These are phyloP conservation scores for Hypocryptadius cinnamomeus DNA, from an alignment of 2,113 vertebrate species.

Conservation along the genomic window DNA sequence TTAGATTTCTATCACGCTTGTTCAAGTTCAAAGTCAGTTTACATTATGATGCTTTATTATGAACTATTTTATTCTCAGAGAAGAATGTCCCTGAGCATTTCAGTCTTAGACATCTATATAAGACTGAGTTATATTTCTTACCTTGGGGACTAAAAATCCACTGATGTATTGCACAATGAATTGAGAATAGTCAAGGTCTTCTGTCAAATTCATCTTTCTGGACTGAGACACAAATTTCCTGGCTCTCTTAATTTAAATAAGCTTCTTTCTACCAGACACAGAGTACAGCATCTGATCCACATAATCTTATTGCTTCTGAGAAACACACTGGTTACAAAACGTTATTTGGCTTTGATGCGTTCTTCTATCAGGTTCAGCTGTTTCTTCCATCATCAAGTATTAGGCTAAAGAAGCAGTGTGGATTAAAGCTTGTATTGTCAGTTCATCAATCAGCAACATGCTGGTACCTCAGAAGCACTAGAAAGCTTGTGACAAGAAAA, in stretches of 20 bases:
- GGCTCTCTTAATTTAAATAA: background rate
- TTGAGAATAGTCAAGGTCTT: conserved; percentile 46
- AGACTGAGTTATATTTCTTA: background rate
- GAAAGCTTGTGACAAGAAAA: background rate
- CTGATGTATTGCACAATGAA: conserved; percentile 69
- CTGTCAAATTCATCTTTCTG: background rate
- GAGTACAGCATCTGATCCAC: background rate
- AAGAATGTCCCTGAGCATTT: background rate
- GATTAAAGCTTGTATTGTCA: background rate
- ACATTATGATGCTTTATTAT: background rate
- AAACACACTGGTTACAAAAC: background rate
- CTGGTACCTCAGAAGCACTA: background rate
- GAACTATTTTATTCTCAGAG: background rate
- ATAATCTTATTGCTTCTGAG: conserved; percentile 24
- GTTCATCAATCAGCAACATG: background rate
- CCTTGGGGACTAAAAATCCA: conserved; percentile 80
- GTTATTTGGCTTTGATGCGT: background rate
- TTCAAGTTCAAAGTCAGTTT: background rate
- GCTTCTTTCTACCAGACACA: background rate
- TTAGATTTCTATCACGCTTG: background rate
- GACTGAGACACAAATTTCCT: background rate
- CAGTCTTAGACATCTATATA: background rate
- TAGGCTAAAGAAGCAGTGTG: background rate
- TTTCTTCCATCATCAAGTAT: background rate
- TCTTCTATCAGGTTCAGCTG: background rate